Evolutionary conservation across 2,113 vertebrate genomes (phyloP), one percentile per base, ranked within the genome.

Genomic region (Murina feae): DNA sequence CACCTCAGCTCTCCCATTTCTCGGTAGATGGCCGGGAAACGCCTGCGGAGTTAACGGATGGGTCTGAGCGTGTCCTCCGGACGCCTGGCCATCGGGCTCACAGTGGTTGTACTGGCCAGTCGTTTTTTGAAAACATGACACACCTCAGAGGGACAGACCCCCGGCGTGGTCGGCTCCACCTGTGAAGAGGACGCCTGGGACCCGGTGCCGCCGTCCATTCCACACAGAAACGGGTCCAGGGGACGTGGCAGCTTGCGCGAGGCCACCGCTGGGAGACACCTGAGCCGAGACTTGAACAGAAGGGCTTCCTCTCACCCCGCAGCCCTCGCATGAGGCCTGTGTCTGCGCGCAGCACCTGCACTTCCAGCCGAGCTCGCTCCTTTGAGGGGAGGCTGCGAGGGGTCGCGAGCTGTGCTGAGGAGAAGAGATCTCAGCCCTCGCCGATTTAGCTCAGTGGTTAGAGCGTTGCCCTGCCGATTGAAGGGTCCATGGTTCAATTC

Each of bases 191-290:
- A 39, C 20, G 6, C 44, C 44, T 9, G 0, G 13, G 23, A 32
- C 35, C 1, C 1, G 0, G 44, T 1, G 32, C 11, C 1, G 32
- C 11, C 1, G 1, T 16, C 1, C 30, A 2, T 42, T 12, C 42
- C 16, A 44, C 63, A 14, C 7, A 2, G 60, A 74, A 44, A 7
- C 32, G 5, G 55, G 42, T 5, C 0, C 17, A 11, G 66, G 30
- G 53, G 8, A 20, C 5, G 37, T 18, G 13, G 28, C 7, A 20
- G n/a, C 51, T 60, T 9, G 47, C 28, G 18, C 51, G 28, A 30
- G 60, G 76, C 39, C 82, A 37, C n/a, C 58, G 7, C 21, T 4
- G 21, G 49, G 30, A 42, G 71, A 13, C 6, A 2, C 1, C 2
- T 5, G 17, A n/a, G n/a, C 23, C 2, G 1, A 30, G n/a, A n/a